Evolutionary conservation across 1,140 invertebrate genomes (phyloP).

Genomic region (Drosophila kepulauana): DNA sequence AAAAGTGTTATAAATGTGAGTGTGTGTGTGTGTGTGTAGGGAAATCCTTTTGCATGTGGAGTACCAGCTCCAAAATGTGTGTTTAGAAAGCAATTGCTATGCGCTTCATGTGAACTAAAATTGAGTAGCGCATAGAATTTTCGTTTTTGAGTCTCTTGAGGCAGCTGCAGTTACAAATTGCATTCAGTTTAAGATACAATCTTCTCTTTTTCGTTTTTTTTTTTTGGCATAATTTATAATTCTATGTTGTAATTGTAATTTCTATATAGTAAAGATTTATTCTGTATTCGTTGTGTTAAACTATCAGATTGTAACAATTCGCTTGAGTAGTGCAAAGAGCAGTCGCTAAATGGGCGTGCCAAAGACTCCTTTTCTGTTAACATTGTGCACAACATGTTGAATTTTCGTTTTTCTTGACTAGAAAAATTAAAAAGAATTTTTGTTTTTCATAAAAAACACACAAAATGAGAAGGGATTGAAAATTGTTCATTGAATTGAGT

Average conservation of each 20-base stretch:
- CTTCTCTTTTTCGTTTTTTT: constrained; percentile 14
- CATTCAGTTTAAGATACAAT: constrained; percentile 6
- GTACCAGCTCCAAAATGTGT: constrained; percentile 74
- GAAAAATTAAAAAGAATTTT: constrained; percentile 63
- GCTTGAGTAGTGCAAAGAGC: constrained; percentile 71
- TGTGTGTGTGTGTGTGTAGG: constrained; percentile 20
- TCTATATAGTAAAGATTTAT: constrained; percentile 31
- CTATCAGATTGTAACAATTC: constrained; percentile 67
- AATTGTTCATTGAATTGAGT: constrained; percentile 19
- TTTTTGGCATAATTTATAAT: constrained; percentile 48
- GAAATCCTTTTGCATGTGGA: constrained; percentile 44
- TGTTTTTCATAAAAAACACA: not conserved
- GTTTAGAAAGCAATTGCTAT: constrained; percentile 28
- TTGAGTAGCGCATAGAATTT: constrained; percentile 38
- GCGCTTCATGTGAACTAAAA: constrained; percentile 31
- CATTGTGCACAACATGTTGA: constrained; percentile 58
- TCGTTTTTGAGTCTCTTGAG: constrained; percentile 15
- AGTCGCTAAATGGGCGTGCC: constrained; percentile 40
- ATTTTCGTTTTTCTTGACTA: constrained; percentile 51
- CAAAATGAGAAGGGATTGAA: constrained; percentile 3
- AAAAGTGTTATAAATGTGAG: constrained; percentile 13
- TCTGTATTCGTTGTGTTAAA: constrained; percentile 61
- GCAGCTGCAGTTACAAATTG: not conserved
- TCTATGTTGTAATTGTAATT: constrained; percentile 20
- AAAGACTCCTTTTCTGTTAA: constrained; percentile 1